phyloP scores from a whole-genome alignment of 2,797 vertebrate species.

The Lagodon rhomboides region DNA sequence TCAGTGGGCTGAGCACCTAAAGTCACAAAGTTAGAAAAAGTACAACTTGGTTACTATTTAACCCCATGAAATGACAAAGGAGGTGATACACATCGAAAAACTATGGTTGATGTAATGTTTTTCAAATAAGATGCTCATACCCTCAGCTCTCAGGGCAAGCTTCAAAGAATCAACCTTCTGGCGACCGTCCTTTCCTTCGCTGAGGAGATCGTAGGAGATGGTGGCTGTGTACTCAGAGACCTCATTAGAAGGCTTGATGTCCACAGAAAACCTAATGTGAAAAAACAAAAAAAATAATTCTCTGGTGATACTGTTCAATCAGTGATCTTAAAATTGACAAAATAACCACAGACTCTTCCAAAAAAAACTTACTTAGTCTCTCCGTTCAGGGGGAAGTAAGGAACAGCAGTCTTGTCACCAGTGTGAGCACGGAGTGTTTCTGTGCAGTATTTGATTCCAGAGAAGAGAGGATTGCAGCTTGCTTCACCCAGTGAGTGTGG shows the following conservation, averaged over 20 bases:
- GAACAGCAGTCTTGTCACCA: constrained; percentile 72
- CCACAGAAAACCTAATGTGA: constrained; percentile 85
- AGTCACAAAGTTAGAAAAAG: constrained; percentile 40
- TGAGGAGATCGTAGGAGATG: constrained; percentile 84
- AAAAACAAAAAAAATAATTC: constrained; percentile 4
- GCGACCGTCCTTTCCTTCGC: constrained; percentile 80
- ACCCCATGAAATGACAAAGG: not conserved
- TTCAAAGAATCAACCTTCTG: constrained; percentile 88
- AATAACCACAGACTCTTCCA: constrained; percentile 11
- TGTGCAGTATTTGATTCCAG: constrained; percentile 88
- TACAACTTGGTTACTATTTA: constrained; percentile 1
- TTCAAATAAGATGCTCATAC: constrained; percentile 74
- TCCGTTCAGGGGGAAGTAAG: constrained; percentile 90
- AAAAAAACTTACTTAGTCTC: constrained; percentile 84
- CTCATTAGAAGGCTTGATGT: constrained; percentile 85
- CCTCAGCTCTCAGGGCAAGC: constrained; percentile 88
- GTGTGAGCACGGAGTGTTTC: constrained; percentile 69
- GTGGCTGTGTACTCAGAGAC: constrained; percentile 90
- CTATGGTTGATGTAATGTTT: not conserved
- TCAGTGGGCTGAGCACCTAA: constrained; percentile 86
- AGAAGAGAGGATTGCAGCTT: constrained; percentile 85
- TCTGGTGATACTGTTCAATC: not conserved
- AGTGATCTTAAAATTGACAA: not conserved
- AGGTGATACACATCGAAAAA: not conserved
- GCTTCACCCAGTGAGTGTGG: constrained; percentile 69